These are phyloP conservation scores for Agelaius tricolor DNA, from an alignment of 2,113 vertebrate species.

Conservation along the genomic window DNA sequence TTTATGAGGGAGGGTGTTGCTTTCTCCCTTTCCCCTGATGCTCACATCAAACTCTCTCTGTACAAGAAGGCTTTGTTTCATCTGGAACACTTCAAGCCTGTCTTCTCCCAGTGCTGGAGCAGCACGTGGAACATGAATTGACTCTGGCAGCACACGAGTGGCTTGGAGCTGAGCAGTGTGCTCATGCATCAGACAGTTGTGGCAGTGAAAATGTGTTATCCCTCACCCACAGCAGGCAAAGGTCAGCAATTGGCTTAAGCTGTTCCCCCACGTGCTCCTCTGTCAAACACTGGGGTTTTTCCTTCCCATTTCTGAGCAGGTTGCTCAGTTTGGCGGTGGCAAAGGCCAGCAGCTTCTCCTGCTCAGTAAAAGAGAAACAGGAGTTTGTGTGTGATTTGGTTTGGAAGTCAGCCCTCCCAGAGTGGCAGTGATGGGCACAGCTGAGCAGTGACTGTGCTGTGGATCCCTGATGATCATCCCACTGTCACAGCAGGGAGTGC, in stretches of 20 bases:
- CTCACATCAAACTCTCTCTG: background rate
- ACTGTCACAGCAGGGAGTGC: background rate
- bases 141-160: background rate
- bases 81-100: background rate
- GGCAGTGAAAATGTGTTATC: background rate
- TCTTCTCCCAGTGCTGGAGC: background rate
- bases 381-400: background rate
- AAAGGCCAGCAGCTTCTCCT: background rate
- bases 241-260: background rate
- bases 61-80: background rate
- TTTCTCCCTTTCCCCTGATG: background rate
- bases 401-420: background rate
- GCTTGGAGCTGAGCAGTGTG: background rate
- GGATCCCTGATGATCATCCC: fast-evolving
- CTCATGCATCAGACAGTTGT: background rate
- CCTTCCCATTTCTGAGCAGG: background rate
- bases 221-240: background rate
- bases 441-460: background rate
- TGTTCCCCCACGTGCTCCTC: background rate
- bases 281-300: fast-evolving
- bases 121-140: background rate
- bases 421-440: background rate
- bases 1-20: background rate
- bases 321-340: background rate
- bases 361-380: background rate